Evolutionary conservation across 1,140 invertebrate species (phyloP).

Genomic region (Aradophagus sp.): DNA sequence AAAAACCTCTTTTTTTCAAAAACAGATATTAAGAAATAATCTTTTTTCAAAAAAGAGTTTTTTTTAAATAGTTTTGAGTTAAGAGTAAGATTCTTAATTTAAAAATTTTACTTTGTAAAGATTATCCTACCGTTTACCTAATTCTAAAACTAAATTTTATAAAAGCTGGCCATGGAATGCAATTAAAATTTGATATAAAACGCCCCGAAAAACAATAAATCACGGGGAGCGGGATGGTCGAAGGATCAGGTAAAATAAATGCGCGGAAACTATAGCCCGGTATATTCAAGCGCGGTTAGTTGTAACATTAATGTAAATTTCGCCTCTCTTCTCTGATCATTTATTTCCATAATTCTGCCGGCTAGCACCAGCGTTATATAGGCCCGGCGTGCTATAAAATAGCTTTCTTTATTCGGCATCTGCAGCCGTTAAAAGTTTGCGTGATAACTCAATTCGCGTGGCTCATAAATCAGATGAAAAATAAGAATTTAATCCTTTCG

Average conservation of each 20-base stretch:
- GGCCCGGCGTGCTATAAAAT: constrained; percentile 56
- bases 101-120: too few relatives aligned
- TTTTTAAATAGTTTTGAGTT: too few relatives aligned
- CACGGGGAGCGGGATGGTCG: constrained; percentile 1
- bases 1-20: too few relatives aligned
- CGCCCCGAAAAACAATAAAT: constrained; percentile 12
- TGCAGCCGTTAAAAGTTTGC: constrained; percentile 63
- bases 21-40: too few relatives aligned
- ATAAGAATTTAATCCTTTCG: constrained; percentile 57
- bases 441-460: constrained; percentile 58
- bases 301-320: constrained; percentile 52
- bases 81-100: too few relatives aligned
- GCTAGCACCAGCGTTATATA: constrained; percentile 50
- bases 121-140: too few relatives aligned
- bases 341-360: constrained; percentile 64
- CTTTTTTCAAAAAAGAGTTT: too few relatives aligned
- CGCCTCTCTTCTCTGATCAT: constrained; percentile 44
- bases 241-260: constrained; percentile 11
- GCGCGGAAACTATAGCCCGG: constrained; percentile 5
- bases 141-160: too few relatives aligned
- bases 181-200: constrained; percentile 12
- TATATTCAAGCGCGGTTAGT: constrained; percentile 27
- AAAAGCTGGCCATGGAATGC: too few relatives aligned
- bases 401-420: constrained; percentile 57
- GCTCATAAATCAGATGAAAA: constrained; percentile 61